phyloP scores from a whole-genome alignment of 2,888 invertebrate species.

The Aphidoletes aphidimyza region DNA sequence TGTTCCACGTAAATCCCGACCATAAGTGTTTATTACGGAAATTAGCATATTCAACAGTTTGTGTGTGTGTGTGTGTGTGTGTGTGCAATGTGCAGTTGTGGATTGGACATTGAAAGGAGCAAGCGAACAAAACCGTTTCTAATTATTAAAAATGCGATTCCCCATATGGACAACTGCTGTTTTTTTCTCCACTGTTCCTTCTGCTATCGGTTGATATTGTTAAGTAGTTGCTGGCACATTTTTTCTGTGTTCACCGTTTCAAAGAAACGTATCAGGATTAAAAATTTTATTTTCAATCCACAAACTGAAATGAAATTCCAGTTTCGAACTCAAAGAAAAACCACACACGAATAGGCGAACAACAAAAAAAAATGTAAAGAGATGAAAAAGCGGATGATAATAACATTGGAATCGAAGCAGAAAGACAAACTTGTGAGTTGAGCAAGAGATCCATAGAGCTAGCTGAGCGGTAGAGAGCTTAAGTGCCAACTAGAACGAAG shows the following conservation, averaged over 20 bases:
- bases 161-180: background rate
- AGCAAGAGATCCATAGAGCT: too few relatives aligned
- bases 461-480: too few relatives aligned
- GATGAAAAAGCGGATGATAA: slow-evolving; percentile 10
- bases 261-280: background rate
- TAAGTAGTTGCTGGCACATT: background rate
- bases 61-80: background rate
- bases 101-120: too few relatives aligned
- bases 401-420: slow-evolving; percentile 4
- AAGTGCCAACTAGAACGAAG: background rate
- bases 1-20: slow-evolving; percentile 3
- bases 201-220: background rate
- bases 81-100: too few relatives aligned
- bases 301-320: background rate
- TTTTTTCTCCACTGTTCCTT: too few relatives aligned
- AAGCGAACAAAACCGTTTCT: background rate
- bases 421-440: background rate
- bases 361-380: too few relatives aligned
- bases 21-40: slow-evolving; percentile 13
- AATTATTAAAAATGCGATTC: background rate
- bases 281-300: background rate
- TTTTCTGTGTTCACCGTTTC: background rate
- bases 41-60: slow-evolving; percentile 21
- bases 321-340: background rate
- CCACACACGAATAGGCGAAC: too few relatives aligned